Conservation (phyloP, 2,888 invertebrate genomes). For the Saturnia japonica region DNA sequence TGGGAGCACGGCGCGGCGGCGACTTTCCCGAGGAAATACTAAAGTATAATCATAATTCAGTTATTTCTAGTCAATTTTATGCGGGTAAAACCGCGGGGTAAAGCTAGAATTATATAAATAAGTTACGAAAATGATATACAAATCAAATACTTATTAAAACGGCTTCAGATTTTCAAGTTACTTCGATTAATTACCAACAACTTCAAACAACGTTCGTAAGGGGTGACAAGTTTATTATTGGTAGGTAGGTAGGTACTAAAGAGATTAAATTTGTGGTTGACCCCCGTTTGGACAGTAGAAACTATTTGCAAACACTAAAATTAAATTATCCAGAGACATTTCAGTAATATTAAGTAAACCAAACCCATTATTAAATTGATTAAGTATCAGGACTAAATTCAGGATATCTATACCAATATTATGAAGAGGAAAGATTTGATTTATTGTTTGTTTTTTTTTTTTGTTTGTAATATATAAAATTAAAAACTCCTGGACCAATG, state of each 20-base stretch:
- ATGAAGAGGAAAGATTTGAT: too few species aligned
- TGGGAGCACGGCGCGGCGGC: too few species aligned
- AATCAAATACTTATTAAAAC: not conserved
- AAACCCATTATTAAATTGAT: not conserved
- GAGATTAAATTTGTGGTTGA: not conserved
- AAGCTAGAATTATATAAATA: not conserved
- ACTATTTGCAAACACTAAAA: not conserved
- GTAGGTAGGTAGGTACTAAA: conserved; percentile 6
- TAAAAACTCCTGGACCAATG: too few species aligned
- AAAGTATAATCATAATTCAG: too few species aligned
- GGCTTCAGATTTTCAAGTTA: not conserved
- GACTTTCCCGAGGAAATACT: too few species aligned
- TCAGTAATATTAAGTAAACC: not conserved
- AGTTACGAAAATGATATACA: not conserved
- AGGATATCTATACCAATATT: too few species aligned
- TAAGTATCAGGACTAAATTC: not conserved
- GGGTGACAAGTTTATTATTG: not conserved
- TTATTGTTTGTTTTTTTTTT: too few species aligned
- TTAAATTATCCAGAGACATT: not conserved
- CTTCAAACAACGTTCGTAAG: not conserved
- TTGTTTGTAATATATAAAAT: too few species aligned
- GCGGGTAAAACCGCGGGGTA: too few species aligned
- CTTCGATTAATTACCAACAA: conserved; percentile 1
- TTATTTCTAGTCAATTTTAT: too few species aligned
- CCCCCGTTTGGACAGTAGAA: not conserved